A percentile compares a stretch with the other conserved stretches of the same genome.
Conservation (phyloP, 1,140 invertebrate genomes). For the Aphelinus atriplicis region DNA sequence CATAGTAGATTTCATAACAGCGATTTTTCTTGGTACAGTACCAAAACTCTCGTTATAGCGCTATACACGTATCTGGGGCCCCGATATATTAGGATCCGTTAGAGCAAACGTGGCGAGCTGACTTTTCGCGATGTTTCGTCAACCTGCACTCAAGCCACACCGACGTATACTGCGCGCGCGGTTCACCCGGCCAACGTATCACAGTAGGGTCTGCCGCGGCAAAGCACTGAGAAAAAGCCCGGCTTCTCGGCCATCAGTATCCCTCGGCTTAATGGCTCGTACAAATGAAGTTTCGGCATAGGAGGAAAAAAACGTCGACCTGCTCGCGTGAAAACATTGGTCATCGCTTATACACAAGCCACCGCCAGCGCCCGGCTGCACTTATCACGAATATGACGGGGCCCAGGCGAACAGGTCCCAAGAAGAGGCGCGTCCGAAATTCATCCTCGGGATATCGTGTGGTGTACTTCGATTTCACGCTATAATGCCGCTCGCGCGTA, state of each 20-base stretch:
- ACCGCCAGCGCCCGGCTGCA: slow-evolving; percentile 30
- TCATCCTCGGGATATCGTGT: slow-evolving; percentile 41
- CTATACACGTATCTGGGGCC: no score
- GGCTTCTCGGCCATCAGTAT: neutral
- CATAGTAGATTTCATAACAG: no score
- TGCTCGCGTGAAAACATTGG: slow-evolving; percentile 47
- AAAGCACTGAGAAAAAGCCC: no score
- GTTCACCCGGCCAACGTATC: neutral
- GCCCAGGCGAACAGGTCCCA: slow-evolving; percentile 33
- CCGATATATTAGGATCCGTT: no score
- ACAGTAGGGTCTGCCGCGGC: neutral
- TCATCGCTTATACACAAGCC: slow-evolving; percentile 35
- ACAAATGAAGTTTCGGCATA: slow-evolving; percentile 55
- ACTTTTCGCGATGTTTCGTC: neutral
- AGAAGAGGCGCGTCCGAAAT: slow-evolving; percentile 23
- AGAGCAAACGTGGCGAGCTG: no score
- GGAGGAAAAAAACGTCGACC: slow-evolving; percentile 39
- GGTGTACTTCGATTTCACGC: slow-evolving; percentile 59
- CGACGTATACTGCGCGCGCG: neutral
- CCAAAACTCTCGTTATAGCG: no score
- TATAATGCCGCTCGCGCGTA: slow-evolving; percentile 52
- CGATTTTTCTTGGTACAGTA: no score
- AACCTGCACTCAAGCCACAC: neutral
- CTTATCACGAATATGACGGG: slow-evolving; percentile 56
- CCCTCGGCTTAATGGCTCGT: slow-evolving; percentile 52